These are phyloP conservation scores for Enteromius afrohamiltoni DNA, from an alignment of 2,797 vertebrate species.

Conservation along the genomic window DNA sequence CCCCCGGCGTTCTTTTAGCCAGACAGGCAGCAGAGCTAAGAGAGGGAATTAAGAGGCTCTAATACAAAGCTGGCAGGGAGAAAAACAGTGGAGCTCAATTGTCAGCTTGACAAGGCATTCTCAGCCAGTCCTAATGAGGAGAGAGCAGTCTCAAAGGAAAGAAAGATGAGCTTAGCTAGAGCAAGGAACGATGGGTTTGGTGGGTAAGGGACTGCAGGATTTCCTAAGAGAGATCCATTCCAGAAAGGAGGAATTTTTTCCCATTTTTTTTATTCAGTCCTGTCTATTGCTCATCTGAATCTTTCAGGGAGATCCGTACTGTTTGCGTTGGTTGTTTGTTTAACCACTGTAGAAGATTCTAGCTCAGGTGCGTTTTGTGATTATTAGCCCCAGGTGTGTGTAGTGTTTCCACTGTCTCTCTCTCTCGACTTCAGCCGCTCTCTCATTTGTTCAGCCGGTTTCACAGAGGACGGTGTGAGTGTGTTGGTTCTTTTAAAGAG, in stretches of 20 bases:
- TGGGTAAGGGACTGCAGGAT: background rate
- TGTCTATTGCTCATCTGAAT: background rate
- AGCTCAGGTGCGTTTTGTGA: slow-evolving; percentile 53
- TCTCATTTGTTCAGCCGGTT: slow-evolving; percentile 26
- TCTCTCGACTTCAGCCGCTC: slow-evolving; percentile 16
- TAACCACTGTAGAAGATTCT: slow-evolving; percentile 42
- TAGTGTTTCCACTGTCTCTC: slow-evolving; percentile 6
- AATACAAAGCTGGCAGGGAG: slow-evolving; percentile 48
- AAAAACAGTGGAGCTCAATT: slow-evolving; percentile 33
- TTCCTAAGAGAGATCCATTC: background rate
- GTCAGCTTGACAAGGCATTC: slow-evolving; percentile 51
- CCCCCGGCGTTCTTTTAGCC: slow-evolving; percentile 35
- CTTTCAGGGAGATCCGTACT: slow-evolving; percentile 6
- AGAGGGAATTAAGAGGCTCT: slow-evolving; percentile 48
- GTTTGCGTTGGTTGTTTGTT: slow-evolving; percentile 37
- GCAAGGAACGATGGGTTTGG: background rate
- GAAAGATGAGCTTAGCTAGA: slow-evolving; percentile 38
- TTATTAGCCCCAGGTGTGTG: slow-evolving; percentile 54
- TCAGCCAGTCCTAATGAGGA: slow-evolving; percentile 49
- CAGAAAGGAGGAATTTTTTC: background rate
- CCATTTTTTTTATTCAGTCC: background rate
- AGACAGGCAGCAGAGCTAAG: slow-evolving; percentile 32
- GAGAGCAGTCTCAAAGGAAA: slow-evolving; percentile 47
- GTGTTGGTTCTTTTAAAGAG: slow-evolving; percentile 45
- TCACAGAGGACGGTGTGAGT: slow-evolving; percentile 34